Percentiles rank a stretch among this genome's conserved stretches.
These are phyloP conservation scores for Syrrhaptes paradoxus DNA, from an alignment of 2,113 vertebrate genomes.

Conservation along the genomic window DNA sequence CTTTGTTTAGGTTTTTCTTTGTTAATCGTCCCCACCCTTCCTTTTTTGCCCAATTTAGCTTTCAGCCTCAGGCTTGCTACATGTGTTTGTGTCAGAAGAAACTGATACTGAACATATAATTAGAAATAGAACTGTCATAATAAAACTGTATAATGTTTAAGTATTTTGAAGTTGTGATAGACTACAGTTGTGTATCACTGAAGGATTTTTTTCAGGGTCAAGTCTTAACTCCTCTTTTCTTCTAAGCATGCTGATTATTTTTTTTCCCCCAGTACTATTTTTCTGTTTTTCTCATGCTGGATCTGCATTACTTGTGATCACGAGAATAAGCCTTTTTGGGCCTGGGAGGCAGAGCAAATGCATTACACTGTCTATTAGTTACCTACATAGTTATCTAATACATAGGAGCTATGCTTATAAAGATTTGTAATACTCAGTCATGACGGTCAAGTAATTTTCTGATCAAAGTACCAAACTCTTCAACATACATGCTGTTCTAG, in stretches of 20 bases:
- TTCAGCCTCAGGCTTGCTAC: neutral
- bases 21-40: neutral
- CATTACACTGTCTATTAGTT: neutral
- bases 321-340: neutral
- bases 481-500: neutral
- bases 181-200: neutral
- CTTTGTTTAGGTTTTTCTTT: neutral
- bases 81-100: neutral
- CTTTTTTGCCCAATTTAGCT: neutral
- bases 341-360: neutral
- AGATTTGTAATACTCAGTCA: neutral
- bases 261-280: neutral
- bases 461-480: neutral
- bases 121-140: neutral
- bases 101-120: neutral
- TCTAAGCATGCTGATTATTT: neutral
- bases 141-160: neutral
- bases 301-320: neutral
- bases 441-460: neutral
- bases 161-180: neutral
- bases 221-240: neutral
- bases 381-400: neutral
- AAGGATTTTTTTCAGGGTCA: neutral
- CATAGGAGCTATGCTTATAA: neutral
- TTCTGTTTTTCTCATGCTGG: neutral